Conservation (phyloP, 2,888 invertebrate species). For the Apodemia duryi region DNA sequence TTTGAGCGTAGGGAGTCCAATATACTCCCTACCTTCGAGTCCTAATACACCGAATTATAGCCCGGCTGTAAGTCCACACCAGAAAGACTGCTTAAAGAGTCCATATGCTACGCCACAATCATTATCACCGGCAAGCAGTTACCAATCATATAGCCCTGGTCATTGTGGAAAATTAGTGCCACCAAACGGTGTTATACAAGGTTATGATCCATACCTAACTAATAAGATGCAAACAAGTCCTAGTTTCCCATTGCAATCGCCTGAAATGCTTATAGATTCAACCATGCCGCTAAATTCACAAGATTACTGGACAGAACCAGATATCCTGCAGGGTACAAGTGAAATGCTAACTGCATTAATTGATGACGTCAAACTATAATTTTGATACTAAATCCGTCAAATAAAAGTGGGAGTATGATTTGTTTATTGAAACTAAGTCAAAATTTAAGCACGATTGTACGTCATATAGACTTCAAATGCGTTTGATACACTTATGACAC, state of each 20-base stretch:
- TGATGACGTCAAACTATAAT: constrained; percentile 62
- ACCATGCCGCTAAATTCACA: constrained; percentile 46
- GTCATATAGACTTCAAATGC: neutral
- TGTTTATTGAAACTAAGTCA: neutral
- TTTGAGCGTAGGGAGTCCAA: constrained; percentile 55
- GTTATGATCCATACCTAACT: constrained; percentile 61
- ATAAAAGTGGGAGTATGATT: constrained; percentile 37
- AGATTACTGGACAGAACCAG: constrained; percentile 62
- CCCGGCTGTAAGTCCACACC: constrained; percentile 61
- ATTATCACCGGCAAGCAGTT: constrained; percentile 57
- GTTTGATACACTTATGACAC: neutral
- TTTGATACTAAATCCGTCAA: constrained; percentile 40
- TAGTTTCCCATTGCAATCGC: constrained; percentile 44
- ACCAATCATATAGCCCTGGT: constrained; percentile 52
- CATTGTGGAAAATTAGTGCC: constrained; percentile 44
- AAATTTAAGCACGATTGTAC: neutral
- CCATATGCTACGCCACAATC: constrained; percentile 65
- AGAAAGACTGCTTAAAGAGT: constrained; percentile 53
- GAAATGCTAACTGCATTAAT: constrained; percentile 58
- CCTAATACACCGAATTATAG: constrained; percentile 55
- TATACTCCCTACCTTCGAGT: constrained; percentile 61
- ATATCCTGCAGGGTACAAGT: constrained; percentile 56
- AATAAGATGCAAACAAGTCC: constrained; percentile 68
- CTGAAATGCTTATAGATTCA: constrained; percentile 53
- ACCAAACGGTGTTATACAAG: constrained; percentile 50